Evolutionary conservation across 2,113 vertebrate genomes (phyloP).

Genomic region (Gnathonemus echidnorhynchus): DNA sequence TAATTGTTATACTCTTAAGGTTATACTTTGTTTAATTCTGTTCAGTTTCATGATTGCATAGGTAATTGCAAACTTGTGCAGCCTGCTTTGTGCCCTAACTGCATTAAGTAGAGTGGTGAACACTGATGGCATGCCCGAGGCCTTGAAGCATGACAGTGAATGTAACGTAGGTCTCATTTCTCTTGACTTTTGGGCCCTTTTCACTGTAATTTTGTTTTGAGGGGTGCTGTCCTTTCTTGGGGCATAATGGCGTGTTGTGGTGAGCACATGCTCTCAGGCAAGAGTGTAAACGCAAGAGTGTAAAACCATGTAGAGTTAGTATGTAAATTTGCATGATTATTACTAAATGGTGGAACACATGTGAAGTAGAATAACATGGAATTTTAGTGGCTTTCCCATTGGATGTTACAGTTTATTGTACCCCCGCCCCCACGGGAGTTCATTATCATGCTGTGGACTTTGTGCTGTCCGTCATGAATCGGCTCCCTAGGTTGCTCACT

Average conservation of each 20-base stretch:
- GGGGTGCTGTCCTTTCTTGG: background rate
- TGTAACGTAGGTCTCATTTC: background rate
- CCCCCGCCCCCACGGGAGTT: background rate
- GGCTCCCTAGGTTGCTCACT: background rate
- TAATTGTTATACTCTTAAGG: background rate
- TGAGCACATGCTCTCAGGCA: background rate
- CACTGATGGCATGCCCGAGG: background rate
- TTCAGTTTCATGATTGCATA: background rate
- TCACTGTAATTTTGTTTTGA: background rate
- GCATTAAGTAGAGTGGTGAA: background rate
- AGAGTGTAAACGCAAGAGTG: background rate
- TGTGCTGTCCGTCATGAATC: background rate
- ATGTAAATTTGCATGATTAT: background rate
- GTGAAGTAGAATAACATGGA: background rate
- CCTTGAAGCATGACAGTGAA: background rate
- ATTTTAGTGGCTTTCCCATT: background rate
- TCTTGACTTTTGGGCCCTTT: background rate
- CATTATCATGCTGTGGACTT: background rate
- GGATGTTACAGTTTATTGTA: background rate
- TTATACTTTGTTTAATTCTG: background rate
- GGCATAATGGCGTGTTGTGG: background rate
- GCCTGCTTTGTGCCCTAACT: background rate
- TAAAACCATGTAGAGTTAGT: background rate
- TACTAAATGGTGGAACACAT: background rate
- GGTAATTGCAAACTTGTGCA: background rate